These are phyloP conservation scores for Chaenodraco wilsoni DNA, from an alignment of 2,797 vertebrate species.

Conservation along the genomic window DNA sequence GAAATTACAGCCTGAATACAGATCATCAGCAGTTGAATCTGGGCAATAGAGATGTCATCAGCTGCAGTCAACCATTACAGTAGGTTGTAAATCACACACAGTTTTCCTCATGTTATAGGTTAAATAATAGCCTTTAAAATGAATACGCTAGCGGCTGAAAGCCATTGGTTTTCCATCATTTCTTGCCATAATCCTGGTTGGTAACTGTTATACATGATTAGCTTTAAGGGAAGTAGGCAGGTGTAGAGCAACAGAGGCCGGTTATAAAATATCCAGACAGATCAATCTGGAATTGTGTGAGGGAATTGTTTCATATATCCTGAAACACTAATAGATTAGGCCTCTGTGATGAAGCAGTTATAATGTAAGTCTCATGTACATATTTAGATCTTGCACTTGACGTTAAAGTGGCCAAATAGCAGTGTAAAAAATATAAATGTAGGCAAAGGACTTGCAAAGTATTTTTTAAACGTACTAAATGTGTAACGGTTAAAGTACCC, in stretches of 20 bases:
- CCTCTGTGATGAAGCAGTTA: background rate
- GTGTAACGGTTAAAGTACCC: too few relatives aligned
- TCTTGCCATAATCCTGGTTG: constrained; percentile 1
- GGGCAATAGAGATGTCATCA: background rate
- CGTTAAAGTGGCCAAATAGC: too few relatives aligned
- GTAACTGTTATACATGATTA: constrained; percentile 3
- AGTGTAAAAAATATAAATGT: too few relatives aligned
- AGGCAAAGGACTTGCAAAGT: too few relatives aligned
- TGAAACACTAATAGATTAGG: background rate
- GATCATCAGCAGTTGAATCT: background rate
- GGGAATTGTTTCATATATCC: background rate
- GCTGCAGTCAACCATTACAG: background rate
- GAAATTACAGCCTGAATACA: constrained; percentile 7
- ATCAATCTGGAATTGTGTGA: background rate
- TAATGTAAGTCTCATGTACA: background rate
- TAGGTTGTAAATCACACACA: constrained; percentile 22
- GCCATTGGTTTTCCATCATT: constrained; percentile 20
- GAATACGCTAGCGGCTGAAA: background rate
- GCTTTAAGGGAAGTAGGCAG: constrained; percentile 5
- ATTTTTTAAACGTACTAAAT: too few relatives aligned
- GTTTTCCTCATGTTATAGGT: constrained; percentile 23
- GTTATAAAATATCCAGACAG: background rate
- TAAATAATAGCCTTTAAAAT: constrained; percentile 29
- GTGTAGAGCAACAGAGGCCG: constrained; percentile 1
- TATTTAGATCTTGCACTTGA: background rate